Base-by-base conservation (phyloP, 1,140 invertebrate species). In the Triops cancriformis region DNA sequence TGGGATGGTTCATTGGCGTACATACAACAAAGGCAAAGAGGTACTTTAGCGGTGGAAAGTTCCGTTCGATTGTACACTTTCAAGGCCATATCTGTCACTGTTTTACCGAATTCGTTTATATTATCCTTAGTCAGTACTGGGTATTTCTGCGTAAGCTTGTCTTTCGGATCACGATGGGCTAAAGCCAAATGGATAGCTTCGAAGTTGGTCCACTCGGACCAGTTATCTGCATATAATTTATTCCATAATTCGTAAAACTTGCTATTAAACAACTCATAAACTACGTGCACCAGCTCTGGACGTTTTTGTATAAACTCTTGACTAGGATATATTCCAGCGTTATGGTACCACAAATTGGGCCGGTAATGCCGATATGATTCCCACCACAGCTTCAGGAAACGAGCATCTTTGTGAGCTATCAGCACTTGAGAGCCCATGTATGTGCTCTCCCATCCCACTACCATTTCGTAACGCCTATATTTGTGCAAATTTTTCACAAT, bases 391-490 rank as follows among this genome's bases (percentile, higher is more conserved):
- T 79, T 78, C 14, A 85, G 76, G 79, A 85, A 84, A 73, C 81
- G 76, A 1, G 84, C 82, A 73, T 84, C 80, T 78, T 80, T 82
- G 28, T 82, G 81, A n/a, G 82, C 83, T 73, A 85, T 79, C 26
- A 85, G 73, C 12, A 85, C 81, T 82, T 83, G 64, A n/a, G 79
- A 74, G 80, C 80, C 85, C 84, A 85, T 18, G 84, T 85, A 64
- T 85, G 72, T 9, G 82, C 79, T 81, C 85, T 84, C 80, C 85
- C 85, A 80, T 81, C 83, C 84, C 11, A 84, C 75, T 1, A 81
- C 72, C 74, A 82, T 81, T 78, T 82, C 82, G 77, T 81, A 85
- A 51, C 80, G 80, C 37, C 84, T 77, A 76, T 83, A 85, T 41
- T 81, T 51, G 78, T 86, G 79, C 42, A 86, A 81, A 3, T 82